phyloP scores from a whole-genome alignment of 2,113 vertebrate species.

The Balaeniceps rex region DNA sequence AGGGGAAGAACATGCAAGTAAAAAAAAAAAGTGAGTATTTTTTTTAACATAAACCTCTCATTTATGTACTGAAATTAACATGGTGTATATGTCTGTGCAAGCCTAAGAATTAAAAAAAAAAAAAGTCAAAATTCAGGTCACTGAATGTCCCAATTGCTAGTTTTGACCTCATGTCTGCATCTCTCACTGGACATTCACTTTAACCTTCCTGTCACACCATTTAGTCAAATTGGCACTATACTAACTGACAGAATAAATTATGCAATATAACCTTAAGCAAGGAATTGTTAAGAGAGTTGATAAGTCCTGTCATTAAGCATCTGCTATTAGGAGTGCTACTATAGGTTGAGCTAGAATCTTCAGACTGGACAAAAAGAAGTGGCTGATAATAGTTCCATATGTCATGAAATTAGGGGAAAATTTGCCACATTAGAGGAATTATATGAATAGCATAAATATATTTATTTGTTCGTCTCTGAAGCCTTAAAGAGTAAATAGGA shows the following conservation, averaged over 20 bases:
- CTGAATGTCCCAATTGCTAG: neutral
- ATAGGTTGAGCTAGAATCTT: neutral
- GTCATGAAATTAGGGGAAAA: neutral
- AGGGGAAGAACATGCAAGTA: neutral
- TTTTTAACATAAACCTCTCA: neutral
- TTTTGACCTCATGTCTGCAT: neutral
- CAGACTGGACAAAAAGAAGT: neutral
- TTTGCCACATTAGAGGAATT: neutral
- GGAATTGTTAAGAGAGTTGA: neutral
- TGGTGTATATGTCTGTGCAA: neutral
- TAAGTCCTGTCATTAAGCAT: neutral
- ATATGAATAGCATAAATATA: neutral
- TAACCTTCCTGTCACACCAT: neutral
- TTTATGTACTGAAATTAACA: neutral
- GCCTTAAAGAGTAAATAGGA: neutral
- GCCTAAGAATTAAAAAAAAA: neutral
- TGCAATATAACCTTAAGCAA: neutral
- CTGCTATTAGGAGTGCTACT: neutral
- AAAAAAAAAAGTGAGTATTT: neutral
- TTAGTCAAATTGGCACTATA: neutral
- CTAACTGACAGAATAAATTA: neutral
- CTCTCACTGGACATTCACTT: neutral
- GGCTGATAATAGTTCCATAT: neutral
- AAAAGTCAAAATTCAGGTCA: neutral
- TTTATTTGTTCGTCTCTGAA: neutral